Evolutionary conservation across 1,140 invertebrate species (phyloP).

Genomic region (Lasioglossum baleicum): DNA sequence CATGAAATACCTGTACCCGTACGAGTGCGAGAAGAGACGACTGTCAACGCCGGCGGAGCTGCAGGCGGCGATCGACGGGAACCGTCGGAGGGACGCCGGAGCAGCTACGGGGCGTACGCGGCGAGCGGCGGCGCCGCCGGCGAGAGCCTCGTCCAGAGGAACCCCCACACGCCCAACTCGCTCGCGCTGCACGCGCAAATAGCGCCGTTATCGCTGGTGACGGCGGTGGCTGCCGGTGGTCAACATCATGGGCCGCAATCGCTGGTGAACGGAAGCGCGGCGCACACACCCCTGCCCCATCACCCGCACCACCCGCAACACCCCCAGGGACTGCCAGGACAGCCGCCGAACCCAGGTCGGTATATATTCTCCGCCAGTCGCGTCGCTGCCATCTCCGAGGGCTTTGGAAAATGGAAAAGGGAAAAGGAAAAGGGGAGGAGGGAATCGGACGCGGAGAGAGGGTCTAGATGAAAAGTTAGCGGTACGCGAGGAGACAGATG

Average conservation of each 20-base stretch:
- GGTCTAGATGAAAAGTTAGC: too few species aligned
- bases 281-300: conserved; percentile 79
- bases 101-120: conserved; percentile 93
- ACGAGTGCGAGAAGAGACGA: conserved; percentile 97
- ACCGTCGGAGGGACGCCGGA: conserved; percentile 96
- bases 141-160: conserved; percentile 76
- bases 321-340: conserved; percentile 68
- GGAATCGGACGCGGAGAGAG: too few species aligned
- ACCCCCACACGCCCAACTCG: conserved; percentile 78
- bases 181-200: conserved; percentile 83
- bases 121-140: conserved; percentile 78
- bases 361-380: too few species aligned
- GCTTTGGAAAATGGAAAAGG: too few species aligned
- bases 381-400: too few species aligned
- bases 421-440: too few species aligned
- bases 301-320: conserved; percentile 81
- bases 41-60: conserved; percentile 95
- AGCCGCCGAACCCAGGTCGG: conserved; percentile 62
- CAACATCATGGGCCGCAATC: conserved; percentile 71
- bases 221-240: conserved; percentile 75
- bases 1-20: conserved; percentile 99
- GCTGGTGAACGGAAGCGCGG: conserved; percentile 78
- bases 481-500: too few species aligned
- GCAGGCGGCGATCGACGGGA: conserved; percentile 98
- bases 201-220: conserved; percentile 87